Conservation (phyloP, 2,888 invertebrate genomes). For the Byasa hedistus region DNA sequence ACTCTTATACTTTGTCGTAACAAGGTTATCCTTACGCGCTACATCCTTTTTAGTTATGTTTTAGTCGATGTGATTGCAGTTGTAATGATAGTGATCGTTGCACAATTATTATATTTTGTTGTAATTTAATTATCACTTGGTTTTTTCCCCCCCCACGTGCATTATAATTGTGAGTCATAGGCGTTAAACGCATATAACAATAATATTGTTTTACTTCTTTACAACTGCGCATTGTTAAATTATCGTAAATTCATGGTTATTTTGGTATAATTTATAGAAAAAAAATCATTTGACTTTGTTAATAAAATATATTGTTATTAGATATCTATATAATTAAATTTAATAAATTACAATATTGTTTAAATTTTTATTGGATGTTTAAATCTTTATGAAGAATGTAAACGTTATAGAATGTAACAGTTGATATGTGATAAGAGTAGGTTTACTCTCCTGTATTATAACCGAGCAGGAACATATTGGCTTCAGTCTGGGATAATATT, state of each 20-base stretch:
- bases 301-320: background rate
- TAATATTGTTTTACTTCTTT: constrained; percentile 11
- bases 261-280: background rate
- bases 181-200: background rate
- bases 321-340: background rate
- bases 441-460: background rate
- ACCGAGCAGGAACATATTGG: constrained; percentile 18
- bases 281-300: background rate
- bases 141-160: background rate
- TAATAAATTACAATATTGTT: background rate
- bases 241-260: constrained; percentile 15
- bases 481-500: constrained; percentile 42
- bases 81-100: background rate
- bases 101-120: background rate
- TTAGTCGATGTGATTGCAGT: constrained; percentile 2
- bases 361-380: background rate
- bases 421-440: background rate
- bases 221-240: constrained; percentile 14
- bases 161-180: constrained; percentile 21
- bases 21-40: constrained; percentile 2
- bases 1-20: constrained; percentile 5
- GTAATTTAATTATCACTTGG: background rate
- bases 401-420: background rate
- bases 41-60: constrained; percentile 11
- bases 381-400: background rate